A percentile compares a stretch with the other conserved stretches of the same genome.
Conservation (phyloP, 2,888 invertebrate genomes). For the Ectemnius lituratus region DNA sequence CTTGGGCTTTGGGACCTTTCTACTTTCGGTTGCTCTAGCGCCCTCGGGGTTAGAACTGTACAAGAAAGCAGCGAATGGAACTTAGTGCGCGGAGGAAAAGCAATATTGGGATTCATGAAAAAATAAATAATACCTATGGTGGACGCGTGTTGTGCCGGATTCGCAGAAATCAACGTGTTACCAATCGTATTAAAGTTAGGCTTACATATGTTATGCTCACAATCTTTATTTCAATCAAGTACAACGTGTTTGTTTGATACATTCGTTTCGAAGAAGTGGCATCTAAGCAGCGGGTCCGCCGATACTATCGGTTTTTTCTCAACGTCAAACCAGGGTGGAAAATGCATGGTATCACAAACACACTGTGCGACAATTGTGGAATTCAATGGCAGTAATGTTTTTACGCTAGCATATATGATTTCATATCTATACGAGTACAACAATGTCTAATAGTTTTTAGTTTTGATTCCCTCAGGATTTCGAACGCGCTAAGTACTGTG, state of each 20-base stretch:
- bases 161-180: slow-evolving; percentile 43
- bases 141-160: slow-evolving; percentile 51
- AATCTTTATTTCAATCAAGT: slow-evolving; percentile 72
- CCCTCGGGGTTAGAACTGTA: not conserved
- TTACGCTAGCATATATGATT: slow-evolving; percentile 18
- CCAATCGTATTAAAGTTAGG: slow-evolving; percentile 59
- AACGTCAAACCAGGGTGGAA: slow-evolving; percentile 33
- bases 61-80: slow-evolving; percentile 20
- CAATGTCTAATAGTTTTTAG: not conserved
- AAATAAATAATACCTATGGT: slow-evolving; percentile 67
- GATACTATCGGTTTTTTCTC: slow-evolving; percentile 44
- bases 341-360: slow-evolving; percentile 41
- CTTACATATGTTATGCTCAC: slow-evolving; percentile 66
- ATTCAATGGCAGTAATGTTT: slow-evolving; percentile 15
- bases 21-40: slow-evolving; percentile 10
- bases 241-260: slow-evolving; percentile 65
- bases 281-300: slow-evolving; percentile 43
- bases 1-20: slow-evolving; percentile 5
- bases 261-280: slow-evolving; percentile 60
- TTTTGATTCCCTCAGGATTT: not conserved
- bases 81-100: slow-evolving; percentile 7
- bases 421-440: not conserved
- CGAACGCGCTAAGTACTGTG: not conserved
- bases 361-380: slow-evolving; percentile 1
- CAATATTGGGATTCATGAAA: slow-evolving; percentile 39